phyloP scores from a whole-genome alignment of 2,797 vertebrate species.

The Callimico goeldii region DNA sequence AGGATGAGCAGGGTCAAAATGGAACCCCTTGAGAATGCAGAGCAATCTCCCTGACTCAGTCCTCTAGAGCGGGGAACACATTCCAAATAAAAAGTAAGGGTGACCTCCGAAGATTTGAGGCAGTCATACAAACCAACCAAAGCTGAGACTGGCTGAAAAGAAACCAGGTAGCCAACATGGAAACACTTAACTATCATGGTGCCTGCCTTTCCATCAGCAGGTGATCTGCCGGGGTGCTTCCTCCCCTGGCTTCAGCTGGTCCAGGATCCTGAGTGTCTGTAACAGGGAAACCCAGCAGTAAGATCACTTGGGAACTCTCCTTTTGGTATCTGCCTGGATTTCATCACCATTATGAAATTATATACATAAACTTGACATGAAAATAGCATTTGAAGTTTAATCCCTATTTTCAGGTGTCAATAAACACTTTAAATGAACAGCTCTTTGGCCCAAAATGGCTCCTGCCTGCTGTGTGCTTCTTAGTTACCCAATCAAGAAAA shows the following conservation, averaged over 20 bases:
- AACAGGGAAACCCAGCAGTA: not conserved
- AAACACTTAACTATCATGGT: accelerated
- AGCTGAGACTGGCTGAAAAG: not conserved
- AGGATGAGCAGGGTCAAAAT: not conserved
- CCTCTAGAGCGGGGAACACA: not conserved
- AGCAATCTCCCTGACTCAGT: not conserved
- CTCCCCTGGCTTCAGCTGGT: not conserved
- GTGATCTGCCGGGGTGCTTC: accelerated
- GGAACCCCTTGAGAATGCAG: not conserved
- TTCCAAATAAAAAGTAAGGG: not conserved
- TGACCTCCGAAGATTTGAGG: not conserved
- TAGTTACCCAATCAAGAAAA: conserved; percentile 40
- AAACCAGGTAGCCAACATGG: not conserved
- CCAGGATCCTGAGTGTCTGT: not conserved
- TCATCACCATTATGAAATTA: conserved; percentile 36
- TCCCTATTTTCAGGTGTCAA: conserved; percentile 43
- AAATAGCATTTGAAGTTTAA: conserved; percentile 16
- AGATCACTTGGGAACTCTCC: not conserved
- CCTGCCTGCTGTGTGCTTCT: conserved; percentile 13
- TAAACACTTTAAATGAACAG: conserved; percentile 57
- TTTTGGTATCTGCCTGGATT: conserved; percentile 16
- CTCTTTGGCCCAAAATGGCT: conserved; percentile 42
- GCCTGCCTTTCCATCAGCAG: not conserved
- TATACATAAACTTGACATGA: not conserved
- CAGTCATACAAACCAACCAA: not conserved